phyloP scores from a whole-genome alignment of 2,888 invertebrate species.

The Heteromurus nitidus region DNA sequence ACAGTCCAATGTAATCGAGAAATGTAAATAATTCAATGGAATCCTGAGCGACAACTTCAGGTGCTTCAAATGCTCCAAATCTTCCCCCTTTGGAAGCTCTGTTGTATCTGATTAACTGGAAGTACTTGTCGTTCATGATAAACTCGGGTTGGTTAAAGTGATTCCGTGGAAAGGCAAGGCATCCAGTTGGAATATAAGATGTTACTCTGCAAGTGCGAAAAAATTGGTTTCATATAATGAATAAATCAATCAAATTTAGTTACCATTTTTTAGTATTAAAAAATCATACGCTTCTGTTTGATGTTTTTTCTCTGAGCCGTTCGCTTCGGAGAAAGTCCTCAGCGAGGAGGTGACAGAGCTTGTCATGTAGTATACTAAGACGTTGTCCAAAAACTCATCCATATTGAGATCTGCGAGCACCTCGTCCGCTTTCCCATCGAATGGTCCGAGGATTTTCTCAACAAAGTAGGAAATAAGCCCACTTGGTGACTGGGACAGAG shows the following conservation, averaged over 20 bases:
- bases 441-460: slow-evolving; percentile 77
- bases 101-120: slow-evolving; percentile 82
- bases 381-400: slow-evolving; percentile 80
- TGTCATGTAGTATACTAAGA: slow-evolving; percentile 79
- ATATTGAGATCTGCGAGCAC: slow-evolving; percentile 74
- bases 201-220: slow-evolving; percentile 78
- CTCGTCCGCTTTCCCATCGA: slow-evolving; percentile 51
- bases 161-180: slow-evolving; percentile 85
- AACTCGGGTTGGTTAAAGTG: slow-evolving; percentile 80
- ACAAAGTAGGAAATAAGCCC: slow-evolving; percentile 79
- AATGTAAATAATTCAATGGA: slow-evolving; percentile 76
- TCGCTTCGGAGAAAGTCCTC: slow-evolving; percentile 52
- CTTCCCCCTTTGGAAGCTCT: slow-evolving; percentile 86
- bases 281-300: slow-evolving; percentile 46
- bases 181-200: slow-evolving; percentile 83
- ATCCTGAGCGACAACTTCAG: slow-evolving; percentile 83
- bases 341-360: slow-evolving; percentile 75
- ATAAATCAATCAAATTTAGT: too few species aligned
- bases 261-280: too few species aligned
- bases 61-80: slow-evolving; percentile 89
- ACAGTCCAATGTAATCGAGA: slow-evolving; percentile 47
- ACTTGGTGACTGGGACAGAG: slow-evolving; percentile 77
- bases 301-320: slow-evolving; percentile 42
- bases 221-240: too few species aligned
- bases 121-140: slow-evolving; percentile 80